Evolutionary conservation across 2,888 invertebrate genomes (phyloP), one percentile per base, ranked within the genome.

Genomic region (Tenodera sinensis): DNA sequence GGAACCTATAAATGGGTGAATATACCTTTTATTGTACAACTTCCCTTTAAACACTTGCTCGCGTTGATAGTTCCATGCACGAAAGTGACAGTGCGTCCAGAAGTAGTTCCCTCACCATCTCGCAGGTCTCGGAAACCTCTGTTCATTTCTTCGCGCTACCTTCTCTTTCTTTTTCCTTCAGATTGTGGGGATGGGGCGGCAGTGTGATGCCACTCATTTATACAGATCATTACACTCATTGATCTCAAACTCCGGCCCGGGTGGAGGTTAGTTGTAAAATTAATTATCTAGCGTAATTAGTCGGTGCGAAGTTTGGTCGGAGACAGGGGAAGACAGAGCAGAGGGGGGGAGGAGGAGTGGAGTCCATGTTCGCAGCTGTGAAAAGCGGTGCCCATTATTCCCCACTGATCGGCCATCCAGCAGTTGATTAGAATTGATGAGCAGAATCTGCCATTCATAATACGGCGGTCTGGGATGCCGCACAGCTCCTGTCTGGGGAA

Each of bases 201-300:
- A 42, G 82, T 83, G 42, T 81, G 88, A 89, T 88, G 89, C 87
- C 84, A 88, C 85, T 87, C 89, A 90, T 90, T 90, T 89, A 88
- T 88, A 89, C 89, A 85, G 89, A 89, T 89, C 90, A 90, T 90
- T 90, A 90, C 89, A 89, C 88, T 84, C 90, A 89, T 90, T 90
- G 90, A 90, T 88, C 88, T 83, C 28, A 88, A 88, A 85, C 42
- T 81, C 88, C 85, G 83, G 42, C 34, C 81, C 25, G 85, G 89
- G 84, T 83, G 89, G 89, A 90, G 90, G 89, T 87, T 90, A 90
- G 88, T 90, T 90, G 89, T 90, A 90, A 90, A 90, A 90, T 90
- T 90, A 90, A 90, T 90, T 90, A 90, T 90, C 89, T 90, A 81
- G 84, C 89, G 88, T 90, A 90, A 90, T 90, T 90, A 89, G 89